Percentiles rank a stretch among this genome's conserved stretches.
Conservation (phyloP, 2,113 vertebrate species). For the Microcebus murinus region DNA sequence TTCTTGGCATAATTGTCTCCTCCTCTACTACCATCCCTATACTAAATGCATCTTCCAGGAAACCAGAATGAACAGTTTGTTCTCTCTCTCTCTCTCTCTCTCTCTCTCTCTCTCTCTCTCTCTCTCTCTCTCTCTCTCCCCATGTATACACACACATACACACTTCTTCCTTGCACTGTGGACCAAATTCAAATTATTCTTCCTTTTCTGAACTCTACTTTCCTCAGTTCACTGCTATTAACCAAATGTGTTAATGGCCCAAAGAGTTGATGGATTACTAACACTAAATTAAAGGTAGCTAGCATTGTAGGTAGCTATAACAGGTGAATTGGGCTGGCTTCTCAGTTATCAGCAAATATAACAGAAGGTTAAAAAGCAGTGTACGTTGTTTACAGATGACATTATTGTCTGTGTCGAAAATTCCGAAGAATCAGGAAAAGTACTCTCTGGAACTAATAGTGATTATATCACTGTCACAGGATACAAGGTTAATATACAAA, state of each 20-base stretch:
- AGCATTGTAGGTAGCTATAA: not conserved
- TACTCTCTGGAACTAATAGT: not conserved
- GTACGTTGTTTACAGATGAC: not conserved
- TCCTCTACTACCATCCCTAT: not conserved
- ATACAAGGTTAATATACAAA: not conserved
- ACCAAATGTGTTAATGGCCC: not conserved
- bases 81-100: too few relatives aligned
- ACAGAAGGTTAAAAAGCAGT: not conserved
- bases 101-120: too few relatives aligned
- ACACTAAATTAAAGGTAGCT: not conserved
- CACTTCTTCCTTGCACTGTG: not conserved
- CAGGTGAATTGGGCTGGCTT: not conserved
- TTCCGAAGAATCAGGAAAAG: not conserved
- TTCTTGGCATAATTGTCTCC: not conserved
- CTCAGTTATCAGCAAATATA: not conserved
- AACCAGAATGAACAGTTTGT: not conserved
- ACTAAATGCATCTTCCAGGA: not conserved
- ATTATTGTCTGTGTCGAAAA: not conserved
- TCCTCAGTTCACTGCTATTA: not conserved
- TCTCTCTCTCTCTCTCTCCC: too few relatives aligned
- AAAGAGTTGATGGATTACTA: not conserved
- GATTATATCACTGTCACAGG: not conserved
- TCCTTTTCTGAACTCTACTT: conserved; percentile 16
- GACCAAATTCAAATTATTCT: not conserved
- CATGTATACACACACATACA: not conserved